Evolutionary conservation across 2,797 vertebrate species (phyloP), one percentile per base, ranked within the genome.

Genomic region (Karalla daura): DNA sequence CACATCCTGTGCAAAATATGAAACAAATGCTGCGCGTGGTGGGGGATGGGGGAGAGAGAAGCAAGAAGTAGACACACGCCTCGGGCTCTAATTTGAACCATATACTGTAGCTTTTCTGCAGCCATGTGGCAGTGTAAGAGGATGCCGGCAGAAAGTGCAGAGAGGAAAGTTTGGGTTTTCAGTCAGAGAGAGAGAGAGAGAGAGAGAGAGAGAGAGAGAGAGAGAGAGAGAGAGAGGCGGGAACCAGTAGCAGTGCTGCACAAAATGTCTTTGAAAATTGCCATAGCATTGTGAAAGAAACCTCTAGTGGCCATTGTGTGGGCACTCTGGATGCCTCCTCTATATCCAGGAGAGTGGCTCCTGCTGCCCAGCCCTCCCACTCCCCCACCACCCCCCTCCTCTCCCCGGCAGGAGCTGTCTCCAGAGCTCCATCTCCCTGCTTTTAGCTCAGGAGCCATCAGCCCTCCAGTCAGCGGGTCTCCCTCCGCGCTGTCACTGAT

Each of bases 1-100:
- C 89, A 91, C 63, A 87, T 90, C 87, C 87, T 91, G 91, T 75
- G 76, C 58, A 85, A 88, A 91, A 93, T 88, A 80, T 86, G 63
- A 92, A 93, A 88, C 89, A 88, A 92, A 90, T 92, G 87, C 69
- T 71, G 33, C 71, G 74, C 62, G 64, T 45, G 56, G 44, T 50
- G 62, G 63, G 45, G 74, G 70, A 7, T 17, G 63, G 25, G 61
- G 49, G 20, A 10, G 28, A 40, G 51, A 76, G 52, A 52, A 39
- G 56, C 36, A 41, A 75, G 59, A 70, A 75, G 74, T 68, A 63
- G 54, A 86, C 47, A 36, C 54, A 60, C 6, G 62, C 85, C 81
- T 60, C 30, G 2, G 76, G 77, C 52, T 80, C 70, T 91, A 87
- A 90, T 91, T 68, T 72, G 49, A 91, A 87, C 74, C 88, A 89